phyloP scores from a whole-genome alignment of 2,888 invertebrate genomes.

The Ennomos erosarius region DNA sequence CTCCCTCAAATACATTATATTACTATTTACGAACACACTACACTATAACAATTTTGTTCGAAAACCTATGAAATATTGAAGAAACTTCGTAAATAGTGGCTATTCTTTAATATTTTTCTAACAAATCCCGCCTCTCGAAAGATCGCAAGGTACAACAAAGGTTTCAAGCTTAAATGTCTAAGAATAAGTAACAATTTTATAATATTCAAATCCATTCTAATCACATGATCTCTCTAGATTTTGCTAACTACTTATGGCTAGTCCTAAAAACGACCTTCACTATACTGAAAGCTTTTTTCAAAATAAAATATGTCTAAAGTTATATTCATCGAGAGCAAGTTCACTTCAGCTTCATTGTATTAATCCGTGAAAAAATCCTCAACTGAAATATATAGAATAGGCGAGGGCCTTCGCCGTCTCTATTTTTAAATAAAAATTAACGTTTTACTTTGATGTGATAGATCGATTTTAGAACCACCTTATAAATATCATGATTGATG shows the following conservation, averaged over 20 bases:
- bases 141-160: conserved; percentile 20
- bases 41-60: conserved; percentile 25
- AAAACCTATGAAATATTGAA: conserved; percentile 17
- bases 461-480: conserved; percentile 7
- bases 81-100: conserved; percentile 32
- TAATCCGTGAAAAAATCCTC: no score
- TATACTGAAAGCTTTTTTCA: neutral
- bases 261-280: conserved; percentile 7
- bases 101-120: conserved; percentile 17
- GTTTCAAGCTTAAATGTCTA: conserved; percentile 22
- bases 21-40: conserved; percentile 12
- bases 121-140: conserved; percentile 19
- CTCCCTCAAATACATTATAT: conserved; percentile 18
- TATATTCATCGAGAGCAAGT: no score
- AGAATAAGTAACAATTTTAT: conserved; percentile 32
- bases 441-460: neutral
- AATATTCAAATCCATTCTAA: conserved; percentile 41
- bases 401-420: no score
- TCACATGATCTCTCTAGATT: conserved; percentile 33
- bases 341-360: no score
- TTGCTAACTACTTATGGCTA: conserved; percentile 30
- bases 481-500: conserved; percentile 47
- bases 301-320: neutral
- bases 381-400: no score
- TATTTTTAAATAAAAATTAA: no score